phyloP scores from a whole-genome alignment of 2,797 vertebrate genomes.

The Rhinichthys osculus region DNA sequence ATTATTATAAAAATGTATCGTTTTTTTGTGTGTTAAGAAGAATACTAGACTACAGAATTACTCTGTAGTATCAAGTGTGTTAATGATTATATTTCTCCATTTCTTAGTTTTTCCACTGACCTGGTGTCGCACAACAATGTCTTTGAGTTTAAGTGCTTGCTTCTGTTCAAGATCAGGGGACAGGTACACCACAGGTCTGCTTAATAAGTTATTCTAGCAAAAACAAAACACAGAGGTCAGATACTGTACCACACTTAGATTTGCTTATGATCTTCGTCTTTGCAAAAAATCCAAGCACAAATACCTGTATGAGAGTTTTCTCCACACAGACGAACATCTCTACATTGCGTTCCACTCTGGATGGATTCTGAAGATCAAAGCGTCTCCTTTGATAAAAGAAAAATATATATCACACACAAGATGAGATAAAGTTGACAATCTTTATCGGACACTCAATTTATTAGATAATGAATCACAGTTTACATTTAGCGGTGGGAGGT shows the following conservation, averaged over 20 bases:
- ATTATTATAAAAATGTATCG: neutral
- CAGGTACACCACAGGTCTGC: conserved; percentile 90
- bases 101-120: conserved; percentile 68
- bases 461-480: neutral
- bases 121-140: conserved; percentile 91
- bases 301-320: conserved; percentile 90
- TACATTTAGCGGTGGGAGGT: neutral
- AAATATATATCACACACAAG: neutral
- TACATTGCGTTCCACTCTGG: conserved; percentile 92
- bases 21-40: neutral
- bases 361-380: conserved; percentile 96
- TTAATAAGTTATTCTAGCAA: conserved; percentile 89
- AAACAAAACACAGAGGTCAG: conserved; percentile 42
- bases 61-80: neutral
- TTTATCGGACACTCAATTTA: neutral
- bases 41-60: neutral
- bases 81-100: neutral
- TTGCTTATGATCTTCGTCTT: neutral
- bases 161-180: conserved; percentile 89
- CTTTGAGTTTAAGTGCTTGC: conserved; percentile 86
- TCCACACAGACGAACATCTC: conserved; percentile 96
- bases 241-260: neutral
- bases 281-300: conserved; percentile 1
- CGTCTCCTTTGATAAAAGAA: conserved; percentile 81
- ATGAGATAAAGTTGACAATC: neutral